Conservation (phyloP, 2,113 vertebrate genomes). For the Ramphastos sulfuratus region DNA sequence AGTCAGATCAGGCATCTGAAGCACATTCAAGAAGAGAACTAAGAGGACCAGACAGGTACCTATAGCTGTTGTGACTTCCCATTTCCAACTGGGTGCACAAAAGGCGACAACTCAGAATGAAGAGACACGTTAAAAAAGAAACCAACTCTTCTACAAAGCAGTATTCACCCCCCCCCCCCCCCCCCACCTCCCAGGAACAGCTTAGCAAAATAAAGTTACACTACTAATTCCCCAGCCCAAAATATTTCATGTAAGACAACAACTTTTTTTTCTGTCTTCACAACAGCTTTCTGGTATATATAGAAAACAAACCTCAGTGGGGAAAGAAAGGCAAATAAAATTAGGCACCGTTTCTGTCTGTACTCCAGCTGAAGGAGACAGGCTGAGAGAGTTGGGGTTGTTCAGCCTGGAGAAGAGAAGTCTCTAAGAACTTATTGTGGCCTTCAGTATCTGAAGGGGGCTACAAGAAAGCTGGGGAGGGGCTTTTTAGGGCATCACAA, state of each 20-base stretch:
- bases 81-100: neutral
- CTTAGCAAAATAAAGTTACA: neutral
- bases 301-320: neutral
- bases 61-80: neutral
- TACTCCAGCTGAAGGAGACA: neutral
- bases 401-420: too few species aligned
- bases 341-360: neutral
- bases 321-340: neutral
- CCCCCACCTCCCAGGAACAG: neutral
- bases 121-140: neutral
- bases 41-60: neutral
- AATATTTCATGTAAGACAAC: neutral
- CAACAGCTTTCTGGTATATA: neutral
- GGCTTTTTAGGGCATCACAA: too few species aligned
- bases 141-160: neutral
- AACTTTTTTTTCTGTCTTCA: conserved; percentile 10
- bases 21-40: neutral
- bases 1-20: neutral
- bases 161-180: neutral
- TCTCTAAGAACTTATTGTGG: neutral
- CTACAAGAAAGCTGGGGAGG: too few species aligned
- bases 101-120: neutral
- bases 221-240: neutral
- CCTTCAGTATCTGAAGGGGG: too few species aligned
- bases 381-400: too few species aligned